Conservation (phyloP, 2,888 invertebrate species). For the Sussaba pulchella region DNA sequence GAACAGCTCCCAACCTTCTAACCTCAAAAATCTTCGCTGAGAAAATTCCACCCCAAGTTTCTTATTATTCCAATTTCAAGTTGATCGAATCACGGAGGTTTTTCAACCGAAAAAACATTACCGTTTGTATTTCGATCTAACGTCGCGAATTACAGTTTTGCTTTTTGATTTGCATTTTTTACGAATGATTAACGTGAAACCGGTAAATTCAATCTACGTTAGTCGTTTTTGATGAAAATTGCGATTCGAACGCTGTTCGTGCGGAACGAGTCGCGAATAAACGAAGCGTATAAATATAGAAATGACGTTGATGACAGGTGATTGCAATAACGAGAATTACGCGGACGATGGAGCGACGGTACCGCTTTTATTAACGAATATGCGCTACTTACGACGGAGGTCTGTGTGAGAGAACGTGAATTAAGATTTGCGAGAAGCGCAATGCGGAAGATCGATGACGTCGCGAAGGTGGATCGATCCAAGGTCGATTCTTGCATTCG, state of each 20-base stretch:
- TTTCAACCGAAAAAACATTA: not conserved
- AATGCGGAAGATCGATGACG: conserved; percentile 42
- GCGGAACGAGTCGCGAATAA: conserved; percentile 23
- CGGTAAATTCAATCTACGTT: not conserved
- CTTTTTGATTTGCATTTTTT: not conserved
- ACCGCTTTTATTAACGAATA: conserved; percentile 43
- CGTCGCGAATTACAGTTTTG: conserved; percentile 7
- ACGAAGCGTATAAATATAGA: conserved; percentile 57
- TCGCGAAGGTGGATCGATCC: conserved; percentile 50
- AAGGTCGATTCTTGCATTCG: conserved; percentile 44
- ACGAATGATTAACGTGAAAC: conserved; percentile 20
- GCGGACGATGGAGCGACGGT: conserved; percentile 46
- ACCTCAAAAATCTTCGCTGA: not conserved
- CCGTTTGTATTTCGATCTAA: conserved; percentile 1
- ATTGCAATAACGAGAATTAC: conserved; percentile 55
- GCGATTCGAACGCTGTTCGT: not conserved
- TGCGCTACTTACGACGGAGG: not conserved
- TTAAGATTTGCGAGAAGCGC: conserved; percentile 49
- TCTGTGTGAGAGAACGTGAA: not conserved
- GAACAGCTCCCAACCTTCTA: conserved; percentile 51
- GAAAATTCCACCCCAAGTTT: conserved; percentile 17
- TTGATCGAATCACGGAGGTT: not conserved
- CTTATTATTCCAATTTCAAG: not conserved
- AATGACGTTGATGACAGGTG: conserved; percentile 60
- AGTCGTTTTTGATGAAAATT: not conserved